Base-by-base conservation (phyloP, 35 echinoderm and acorn worm genomes). In the Holothuria glaberrima region DNA sequence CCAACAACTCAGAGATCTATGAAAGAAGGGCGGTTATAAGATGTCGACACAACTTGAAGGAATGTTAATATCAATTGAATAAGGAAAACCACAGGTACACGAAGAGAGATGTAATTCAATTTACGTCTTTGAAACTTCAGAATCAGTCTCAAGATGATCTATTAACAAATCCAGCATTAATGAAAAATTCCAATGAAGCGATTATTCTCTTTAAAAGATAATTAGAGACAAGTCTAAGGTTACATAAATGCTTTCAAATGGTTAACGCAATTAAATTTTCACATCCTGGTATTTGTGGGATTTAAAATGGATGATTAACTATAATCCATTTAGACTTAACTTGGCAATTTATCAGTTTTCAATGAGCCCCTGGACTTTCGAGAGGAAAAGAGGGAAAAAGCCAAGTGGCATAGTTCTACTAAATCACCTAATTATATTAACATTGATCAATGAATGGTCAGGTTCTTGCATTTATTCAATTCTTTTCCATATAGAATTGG, bases 231-330 rank as follows among this genome's bases (percentile, higher is more conserved):
- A 3, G 74, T 21, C 34, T 9, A 48, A 78, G 74, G 74, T 78
- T 78, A 78, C 50, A 78, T 48, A 78, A 78, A 25, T 38, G 38
- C 35, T 78, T 78, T 78, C 10, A 50, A 27, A 78, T 27, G 25
- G 38, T 18, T 48, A 78, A 78, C 50, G 21, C n/a, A 78, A 78
- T 78, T 26, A 48, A 6, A 7, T 48, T 28, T 48, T 78, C 74
- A 24, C 50, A 24, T 24, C 33, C 17, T 48, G 50, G 44, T 48
- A 78, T 78, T 78, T 78, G 74, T 28, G 7, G 74, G 74, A 78
- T 78, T 78, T 78, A 78, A 78, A 78, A 78, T 78, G 50, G 74
- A 48, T 48, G 36, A 48, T 78, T 41, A 78, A 41, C 44, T 48
- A 48, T 78, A 78, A 78, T 78, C 29, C 38, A 78, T 52, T 78